phyloP scores from a whole-genome alignment of 2,797 vertebrate genomes.

The Scolopax rusticola region DNA sequence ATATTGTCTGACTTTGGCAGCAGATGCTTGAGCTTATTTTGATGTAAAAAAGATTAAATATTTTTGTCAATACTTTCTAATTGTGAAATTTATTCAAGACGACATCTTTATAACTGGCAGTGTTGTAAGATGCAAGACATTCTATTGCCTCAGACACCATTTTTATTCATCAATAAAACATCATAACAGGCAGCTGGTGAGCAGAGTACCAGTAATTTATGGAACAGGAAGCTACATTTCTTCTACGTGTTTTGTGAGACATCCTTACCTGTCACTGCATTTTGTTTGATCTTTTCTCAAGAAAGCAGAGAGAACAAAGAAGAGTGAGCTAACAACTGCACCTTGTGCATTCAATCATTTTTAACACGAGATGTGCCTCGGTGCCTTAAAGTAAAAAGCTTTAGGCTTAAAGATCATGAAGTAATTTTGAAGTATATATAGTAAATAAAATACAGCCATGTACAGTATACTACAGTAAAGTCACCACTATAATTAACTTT shows the following conservation, averaged over 20 bases:
- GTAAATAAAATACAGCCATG: slow-evolving; percentile 13
- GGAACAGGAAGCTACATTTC: slow-evolving; percentile 56
- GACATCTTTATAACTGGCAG: slow-evolving; percentile 63
- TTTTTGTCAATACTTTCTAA: slow-evolving; percentile 73
- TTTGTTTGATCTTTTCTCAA: slow-evolving; percentile 58
- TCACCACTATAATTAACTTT: background rate
- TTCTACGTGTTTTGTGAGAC: slow-evolving; percentile 51
- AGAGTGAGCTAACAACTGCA: background rate
- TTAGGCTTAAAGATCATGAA: background rate
- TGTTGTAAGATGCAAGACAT: slow-evolving; percentile 2
- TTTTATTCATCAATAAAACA: slow-evolving; percentile 77
- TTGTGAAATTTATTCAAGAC: slow-evolving; percentile 66
- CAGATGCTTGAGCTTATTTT: slow-evolving; percentile 73
- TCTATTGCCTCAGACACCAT: slow-evolving; percentile 51
- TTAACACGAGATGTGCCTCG: background rate
- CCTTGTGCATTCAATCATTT: background rate
- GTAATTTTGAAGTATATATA: slow-evolving; percentile 2
- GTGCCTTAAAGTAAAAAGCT: background rate
- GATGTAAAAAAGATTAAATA: slow-evolving; percentile 72
- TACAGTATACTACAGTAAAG: background rate
- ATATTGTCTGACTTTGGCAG: slow-evolving; percentile 67
- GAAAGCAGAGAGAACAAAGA: slow-evolving; percentile 45
- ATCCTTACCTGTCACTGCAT: slow-evolving; percentile 60
- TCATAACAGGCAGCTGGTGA: slow-evolving; percentile 60
- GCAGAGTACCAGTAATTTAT: slow-evolving; percentile 64